These are phyloP conservation scores for Lasioglossum baleicum DNA, from an alignment of 1,140 invertebrate genomes.

Conservation along the genomic window DNA sequence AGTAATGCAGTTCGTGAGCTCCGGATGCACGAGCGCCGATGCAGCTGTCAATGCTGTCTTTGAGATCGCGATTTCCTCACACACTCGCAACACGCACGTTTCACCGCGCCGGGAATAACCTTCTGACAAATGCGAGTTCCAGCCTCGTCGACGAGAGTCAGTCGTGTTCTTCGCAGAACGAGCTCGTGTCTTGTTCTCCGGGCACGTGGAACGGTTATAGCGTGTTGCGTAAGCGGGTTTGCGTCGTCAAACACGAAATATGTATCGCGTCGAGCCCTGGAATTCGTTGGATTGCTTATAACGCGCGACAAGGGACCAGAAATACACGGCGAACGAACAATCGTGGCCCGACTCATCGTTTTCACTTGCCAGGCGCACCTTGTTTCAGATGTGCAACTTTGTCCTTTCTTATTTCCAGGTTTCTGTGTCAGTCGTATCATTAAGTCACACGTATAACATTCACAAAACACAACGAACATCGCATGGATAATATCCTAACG, in stretches of 20 bases:
- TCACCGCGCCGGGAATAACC: conserved; percentile 19
- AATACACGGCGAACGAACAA: no score
- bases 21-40: conserved; percentile 43
- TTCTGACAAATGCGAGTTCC: conserved; percentile 44
- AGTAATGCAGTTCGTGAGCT: conserved; percentile 42
- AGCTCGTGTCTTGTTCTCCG: conserved; percentile 7
- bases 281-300: neutral
- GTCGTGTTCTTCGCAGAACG: conserved; percentile 2
- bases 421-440: no score
- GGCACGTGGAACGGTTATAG: neutral
- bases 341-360: no score
- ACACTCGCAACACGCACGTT: neutral
- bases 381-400: neutral
- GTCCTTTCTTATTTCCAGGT: neutral
- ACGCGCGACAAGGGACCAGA: no score
- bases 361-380: no score
- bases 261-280: neutral
- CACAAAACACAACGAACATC: no score
- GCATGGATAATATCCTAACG: no score
- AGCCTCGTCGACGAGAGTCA: neutral
- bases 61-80: conserved; percentile 27
- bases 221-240: neutral
- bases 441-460: no score
- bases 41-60: conserved; percentile 40
- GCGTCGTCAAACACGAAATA: neutral